A percentile compares a stretch with the other conserved stretches of the same genome.
Conservation (phyloP, 2,113 vertebrate species). For the Chionis minor region DNA sequence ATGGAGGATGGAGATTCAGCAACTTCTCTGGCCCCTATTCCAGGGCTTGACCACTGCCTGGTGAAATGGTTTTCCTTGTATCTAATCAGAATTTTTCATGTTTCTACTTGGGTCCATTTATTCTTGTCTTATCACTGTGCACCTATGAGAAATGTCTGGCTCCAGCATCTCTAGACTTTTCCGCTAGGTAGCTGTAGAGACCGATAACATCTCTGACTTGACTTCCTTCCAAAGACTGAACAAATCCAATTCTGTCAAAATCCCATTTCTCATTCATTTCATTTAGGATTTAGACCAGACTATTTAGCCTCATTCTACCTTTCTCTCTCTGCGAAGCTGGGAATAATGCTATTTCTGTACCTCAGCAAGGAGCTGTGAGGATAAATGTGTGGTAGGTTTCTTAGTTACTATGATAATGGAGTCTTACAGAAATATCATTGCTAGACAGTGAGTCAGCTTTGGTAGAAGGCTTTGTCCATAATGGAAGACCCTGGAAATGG, state of each 20-base stretch:
- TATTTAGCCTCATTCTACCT: background rate
- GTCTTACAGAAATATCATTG: background rate
- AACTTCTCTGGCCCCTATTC: background rate
- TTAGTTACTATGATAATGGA: background rate
- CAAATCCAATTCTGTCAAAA: background rate
- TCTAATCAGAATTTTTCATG: background rate
- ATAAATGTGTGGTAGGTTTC: background rate
- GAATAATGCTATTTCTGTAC: background rate
- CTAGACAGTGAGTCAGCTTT: background rate
- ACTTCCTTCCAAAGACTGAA: background rate
- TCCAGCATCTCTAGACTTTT: background rate
- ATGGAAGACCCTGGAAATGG: background rate
- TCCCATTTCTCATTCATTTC: background rate
- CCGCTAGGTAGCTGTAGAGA: background rate
- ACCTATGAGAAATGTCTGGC: background rate
- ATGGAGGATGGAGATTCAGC: background rate
- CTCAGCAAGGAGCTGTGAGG: background rate
- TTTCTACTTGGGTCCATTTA: background rate
- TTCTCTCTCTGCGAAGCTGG: background rate
- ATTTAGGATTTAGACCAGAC: background rate
- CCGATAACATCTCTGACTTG: background rate
- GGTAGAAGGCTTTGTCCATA: background rate
- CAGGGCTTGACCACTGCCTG: background rate
- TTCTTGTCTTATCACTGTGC: background rate
- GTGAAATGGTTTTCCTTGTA: background rate